Percentiles rank a stretch among this genome's conserved stretches.
Evolutionary conservation across 2,797 vertebrate species (phyloP).

Genomic region (Argentina silus): DNA sequence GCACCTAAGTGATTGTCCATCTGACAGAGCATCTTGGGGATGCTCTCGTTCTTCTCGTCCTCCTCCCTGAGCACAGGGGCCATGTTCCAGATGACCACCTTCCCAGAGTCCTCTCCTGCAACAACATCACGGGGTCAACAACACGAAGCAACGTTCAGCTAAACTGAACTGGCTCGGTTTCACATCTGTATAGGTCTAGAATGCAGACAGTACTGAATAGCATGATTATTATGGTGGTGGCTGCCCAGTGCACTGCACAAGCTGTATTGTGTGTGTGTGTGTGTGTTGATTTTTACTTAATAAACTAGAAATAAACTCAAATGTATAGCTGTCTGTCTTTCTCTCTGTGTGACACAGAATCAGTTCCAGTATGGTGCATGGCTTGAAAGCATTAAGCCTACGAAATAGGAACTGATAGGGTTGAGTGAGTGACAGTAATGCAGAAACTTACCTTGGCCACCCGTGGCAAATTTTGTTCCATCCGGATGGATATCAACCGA

Average conservation of each 20-base stretch:
- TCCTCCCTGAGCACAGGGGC: conserved; percentile 95
- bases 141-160: conserved; percentile 6
- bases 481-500: conserved; percentile 98
- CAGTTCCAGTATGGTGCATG: too few species aligned
- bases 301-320: too few species aligned
- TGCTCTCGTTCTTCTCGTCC: conserved; percentile 95
- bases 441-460: conserved; percentile 88
- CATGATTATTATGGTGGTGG: background rate
- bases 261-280: too few species aligned
- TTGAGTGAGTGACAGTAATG: background rate
- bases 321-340: too few species aligned
- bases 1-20: conserved; percentile 99
- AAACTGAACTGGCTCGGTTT: background rate
- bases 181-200: background rate
- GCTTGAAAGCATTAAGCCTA: too few species aligned
- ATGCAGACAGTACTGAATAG: background rate
- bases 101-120: conserved; percentile 97
- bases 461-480: conserved; percentile 97
- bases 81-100: conserved; percentile 99
- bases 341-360: too few species aligned
- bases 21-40: conserved; percentile 99
- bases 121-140: conserved; percentile 16
- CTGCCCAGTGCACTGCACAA: too few species aligned
- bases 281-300: too few species aligned
- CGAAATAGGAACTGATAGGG: too few species aligned